phyloP scores from a whole-genome alignment of 2,888 invertebrate genomes.

The Dicyrtomina minuta region DNA sequence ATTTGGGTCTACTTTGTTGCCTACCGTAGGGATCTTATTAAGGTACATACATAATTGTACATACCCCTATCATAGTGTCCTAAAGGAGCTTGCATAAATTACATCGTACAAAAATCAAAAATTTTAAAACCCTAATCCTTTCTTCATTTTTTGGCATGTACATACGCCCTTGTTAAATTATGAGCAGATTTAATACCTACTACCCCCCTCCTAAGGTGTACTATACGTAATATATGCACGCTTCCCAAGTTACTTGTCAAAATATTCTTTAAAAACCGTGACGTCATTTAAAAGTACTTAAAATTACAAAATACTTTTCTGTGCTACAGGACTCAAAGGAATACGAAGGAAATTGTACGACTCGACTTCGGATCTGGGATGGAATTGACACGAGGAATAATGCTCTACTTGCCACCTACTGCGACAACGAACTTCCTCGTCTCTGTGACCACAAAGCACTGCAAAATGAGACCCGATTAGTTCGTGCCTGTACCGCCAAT shows the following conservation, averaged over 20 bases:
- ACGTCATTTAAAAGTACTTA: too few species aligned
- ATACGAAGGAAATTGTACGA: slow-evolving; percentile 63
- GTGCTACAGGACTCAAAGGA: slow-evolving; percentile 48
- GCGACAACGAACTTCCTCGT: slow-evolving; percentile 73
- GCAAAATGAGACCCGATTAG: slow-evolving; percentile 70
- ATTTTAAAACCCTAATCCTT: neutral
- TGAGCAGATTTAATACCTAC: neutral
- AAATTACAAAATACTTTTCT: too few species aligned
- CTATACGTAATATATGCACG: too few species aligned
- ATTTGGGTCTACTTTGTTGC: slow-evolving; percentile 87
- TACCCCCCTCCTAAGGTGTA: neutral
- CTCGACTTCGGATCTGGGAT: slow-evolving; percentile 73
- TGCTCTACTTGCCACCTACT: slow-evolving; percentile 66
- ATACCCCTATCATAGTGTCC: too few species aligned
- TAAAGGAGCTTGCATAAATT: neutral
- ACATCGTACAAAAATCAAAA: too few species aligned
- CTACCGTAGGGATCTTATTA: slow-evolving; percentile 76
- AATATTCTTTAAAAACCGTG: too few species aligned
- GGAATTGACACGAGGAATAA: slow-evolving; percentile 55
- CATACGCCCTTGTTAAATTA: neutral
- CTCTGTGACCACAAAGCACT: slow-evolving; percentile 79
- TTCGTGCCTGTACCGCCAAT: slow-evolving; percentile 74
- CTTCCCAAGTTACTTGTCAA: too few species aligned
- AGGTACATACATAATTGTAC: slow-evolving; percentile 63
- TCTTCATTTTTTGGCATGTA: neutral